A percentile compares a stretch with the other conserved stretches of the same genome.
phyloP scores from a whole-genome alignment of 1,140 invertebrate species.

The Drosophila dunni region DNA sequence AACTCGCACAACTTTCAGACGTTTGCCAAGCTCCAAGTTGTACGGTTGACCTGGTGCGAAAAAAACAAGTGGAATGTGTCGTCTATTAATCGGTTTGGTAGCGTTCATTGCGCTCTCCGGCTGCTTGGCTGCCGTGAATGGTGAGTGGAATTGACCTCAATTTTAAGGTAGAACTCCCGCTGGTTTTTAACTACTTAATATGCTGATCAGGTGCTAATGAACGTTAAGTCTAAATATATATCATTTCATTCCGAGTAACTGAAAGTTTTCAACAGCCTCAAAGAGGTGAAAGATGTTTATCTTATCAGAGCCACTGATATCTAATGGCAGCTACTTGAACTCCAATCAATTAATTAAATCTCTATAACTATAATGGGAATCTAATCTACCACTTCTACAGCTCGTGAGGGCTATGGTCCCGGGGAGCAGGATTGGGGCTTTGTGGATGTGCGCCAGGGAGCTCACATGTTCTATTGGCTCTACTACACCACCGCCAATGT shows the following conservation, averaged over 20 bases:
- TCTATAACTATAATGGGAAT: background rate
- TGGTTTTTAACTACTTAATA: conserved; percentile 46
- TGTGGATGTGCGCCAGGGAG: conserved; percentile 88
- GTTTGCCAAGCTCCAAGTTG: conserved; percentile 53
- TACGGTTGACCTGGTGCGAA: conserved; percentile 53
- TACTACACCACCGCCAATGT: conserved; percentile 89
- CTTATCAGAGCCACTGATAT: conserved; percentile 25
- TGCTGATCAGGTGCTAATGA: conserved; percentile 61
- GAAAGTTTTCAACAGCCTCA: background rate
- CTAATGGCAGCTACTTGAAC: conserved; percentile 4
- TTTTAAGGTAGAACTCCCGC: conserved; percentile 23
- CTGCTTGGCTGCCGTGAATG: conserved; percentile 45
- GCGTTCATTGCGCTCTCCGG: conserved; percentile 45
- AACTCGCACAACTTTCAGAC: conserved; percentile 49
- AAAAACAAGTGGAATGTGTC: conserved; percentile 33
- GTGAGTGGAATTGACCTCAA: conserved; percentile 56
- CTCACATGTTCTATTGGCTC: conserved; percentile 94
- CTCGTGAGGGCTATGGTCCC: conserved; percentile 85
- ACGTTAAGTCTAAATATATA: conserved; percentile 31
- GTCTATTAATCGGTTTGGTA: conserved; percentile 42
- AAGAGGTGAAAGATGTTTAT: conserved; percentile 19
- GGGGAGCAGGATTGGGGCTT: conserved; percentile 90
- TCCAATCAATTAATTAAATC: conserved; percentile 21
- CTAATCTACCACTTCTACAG: conserved; percentile 16
- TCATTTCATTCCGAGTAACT: conserved; percentile 1